Evolutionary conservation across 1,140 invertebrate species (phyloP).

Genomic region (Bombus superbus): DNA sequence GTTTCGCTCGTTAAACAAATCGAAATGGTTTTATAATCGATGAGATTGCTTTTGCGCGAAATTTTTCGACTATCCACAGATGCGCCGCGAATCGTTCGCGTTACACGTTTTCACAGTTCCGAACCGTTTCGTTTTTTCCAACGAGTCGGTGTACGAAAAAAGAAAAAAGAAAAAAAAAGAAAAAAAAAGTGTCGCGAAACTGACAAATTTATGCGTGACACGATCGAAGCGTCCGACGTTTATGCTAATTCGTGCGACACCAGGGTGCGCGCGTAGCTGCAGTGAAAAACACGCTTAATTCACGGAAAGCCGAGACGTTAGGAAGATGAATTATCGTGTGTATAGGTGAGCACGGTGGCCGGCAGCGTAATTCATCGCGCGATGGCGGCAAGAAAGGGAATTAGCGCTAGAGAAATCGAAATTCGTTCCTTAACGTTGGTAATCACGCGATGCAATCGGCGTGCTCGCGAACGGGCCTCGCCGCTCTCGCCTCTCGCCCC

Average conservation of each 20-base stretch:
- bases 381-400: neutral
- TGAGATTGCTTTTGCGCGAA: neutral
- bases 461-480: neutral
- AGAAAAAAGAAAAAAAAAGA: no score
- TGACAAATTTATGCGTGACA: constrained; percentile 17
- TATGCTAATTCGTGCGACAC: constrained; percentile 36
- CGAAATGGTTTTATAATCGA: neutral
- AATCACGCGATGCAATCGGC: constrained; percentile 9
- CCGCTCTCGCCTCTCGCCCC: neutral
- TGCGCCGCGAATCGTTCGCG: neutral
- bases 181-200: neutral
- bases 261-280: neutral
- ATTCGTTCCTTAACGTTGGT: constrained; percentile 7
- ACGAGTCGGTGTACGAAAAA: no score
- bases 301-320: constrained; percentile 7
- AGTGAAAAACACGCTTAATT: constrained; percentile 29
- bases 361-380: constrained; percentile 10
- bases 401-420: constrained; percentile 5
- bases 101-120: no score
- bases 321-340: constrained; percentile 18
- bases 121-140: neutral
- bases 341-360: neutral
- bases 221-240: constrained; percentile 28
- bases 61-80: neutral
- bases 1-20: neutral